A percentile compares a stretch with the other conserved stretches of the same genome.
phyloP scores from a whole-genome alignment of 2,797 vertebrate genomes.

The Lagorchestes hirsutus region DNA sequence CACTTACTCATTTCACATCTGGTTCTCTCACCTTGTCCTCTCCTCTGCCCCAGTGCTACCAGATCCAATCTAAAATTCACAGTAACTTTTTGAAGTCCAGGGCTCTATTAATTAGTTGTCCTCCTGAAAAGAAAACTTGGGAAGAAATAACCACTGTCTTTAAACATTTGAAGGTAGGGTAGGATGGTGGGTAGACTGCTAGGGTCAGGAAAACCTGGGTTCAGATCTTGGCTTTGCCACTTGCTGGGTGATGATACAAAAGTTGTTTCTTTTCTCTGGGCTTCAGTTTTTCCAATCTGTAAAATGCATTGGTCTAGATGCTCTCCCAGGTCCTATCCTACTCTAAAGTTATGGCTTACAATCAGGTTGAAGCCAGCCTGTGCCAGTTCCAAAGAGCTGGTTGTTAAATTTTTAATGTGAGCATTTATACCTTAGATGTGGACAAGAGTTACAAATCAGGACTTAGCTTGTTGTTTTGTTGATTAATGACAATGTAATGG shows the following conservation, averaged over 20 bases:
- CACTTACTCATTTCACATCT: background rate
- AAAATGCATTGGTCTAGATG: background rate
- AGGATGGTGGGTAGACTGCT: background rate
- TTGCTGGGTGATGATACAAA: background rate
- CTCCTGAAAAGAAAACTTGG: background rate
- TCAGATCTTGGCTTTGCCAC: background rate
- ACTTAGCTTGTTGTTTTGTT: background rate
- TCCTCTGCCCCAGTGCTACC: background rate
- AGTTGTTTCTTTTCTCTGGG: background rate
- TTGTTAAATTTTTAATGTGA: background rate
- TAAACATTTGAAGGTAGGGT: background rate
- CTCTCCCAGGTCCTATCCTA: background rate
- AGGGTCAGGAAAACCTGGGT: background rate
- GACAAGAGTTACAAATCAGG: background rate
- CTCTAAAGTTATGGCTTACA: background rate
- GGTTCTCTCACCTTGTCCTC: background rate
- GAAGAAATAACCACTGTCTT: background rate
- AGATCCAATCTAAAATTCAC: conserved; percentile 19
- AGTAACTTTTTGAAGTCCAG: conserved; percentile 6
- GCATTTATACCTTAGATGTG: background rate
- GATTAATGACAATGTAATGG: background rate
- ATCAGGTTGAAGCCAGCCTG: background rate
- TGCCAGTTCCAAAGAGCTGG: background rate
- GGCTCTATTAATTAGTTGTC: background rate
- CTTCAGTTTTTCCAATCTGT: background rate